Base-by-base conservation (phyloP, 92 coral and sea anemone species). In the Zoanthus sansibaricus region DNA sequence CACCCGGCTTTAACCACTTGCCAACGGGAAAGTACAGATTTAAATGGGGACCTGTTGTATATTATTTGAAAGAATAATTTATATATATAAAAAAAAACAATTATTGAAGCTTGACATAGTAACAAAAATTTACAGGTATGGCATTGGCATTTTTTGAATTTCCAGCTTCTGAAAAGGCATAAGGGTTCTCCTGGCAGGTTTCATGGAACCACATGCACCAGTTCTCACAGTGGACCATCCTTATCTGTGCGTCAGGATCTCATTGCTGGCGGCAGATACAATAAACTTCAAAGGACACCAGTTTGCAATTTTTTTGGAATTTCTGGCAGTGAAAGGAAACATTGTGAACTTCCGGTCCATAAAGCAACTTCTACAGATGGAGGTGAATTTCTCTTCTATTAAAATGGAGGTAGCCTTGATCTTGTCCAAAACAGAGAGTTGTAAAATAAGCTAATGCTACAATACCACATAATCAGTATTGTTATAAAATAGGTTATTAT, bases 371-470 rank as follows among this genome's bases (percentile, higher is more conserved):
- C 66, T 18, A 58, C 66, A 58, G 16, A 58, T 6, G 66, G 16
- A 9, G 66, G 16, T 18, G 11, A 13, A 11, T 58, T 13, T 13
- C 66, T 15, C n/a, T 58, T 58, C 66, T 58, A 15, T 58, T 58
- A 15, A 58, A 7, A 14, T 11, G 1, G 14, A 58, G 16, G 17
- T 58, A 13, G 14, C 66, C 14, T 17, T 20, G 66, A 58, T 58
- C 66, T 55, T 79, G 55, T 1, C 61, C 61, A 74, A 9, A 74
- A 18, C 78, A 74, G 12, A 74, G n/a, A 45, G 78, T 61, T 46
- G 78, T 49, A 6, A 59, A 59, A 74, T 45, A 74, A 18, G 78
- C 58, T 52, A 74, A n/a, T 15, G 78, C 78, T 25, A 25, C 47
- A 74, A 74, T 11, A 74, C 59, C 10, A 59, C 59, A 74, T 37